A percentile compares a stretch with the other conserved stretches of the same genome.
These are phyloP conservation scores for Lasioglossum albipes DNA, from an alignment of 1,140 invertebrate genomes.

Conservation along the genomic window DNA sequence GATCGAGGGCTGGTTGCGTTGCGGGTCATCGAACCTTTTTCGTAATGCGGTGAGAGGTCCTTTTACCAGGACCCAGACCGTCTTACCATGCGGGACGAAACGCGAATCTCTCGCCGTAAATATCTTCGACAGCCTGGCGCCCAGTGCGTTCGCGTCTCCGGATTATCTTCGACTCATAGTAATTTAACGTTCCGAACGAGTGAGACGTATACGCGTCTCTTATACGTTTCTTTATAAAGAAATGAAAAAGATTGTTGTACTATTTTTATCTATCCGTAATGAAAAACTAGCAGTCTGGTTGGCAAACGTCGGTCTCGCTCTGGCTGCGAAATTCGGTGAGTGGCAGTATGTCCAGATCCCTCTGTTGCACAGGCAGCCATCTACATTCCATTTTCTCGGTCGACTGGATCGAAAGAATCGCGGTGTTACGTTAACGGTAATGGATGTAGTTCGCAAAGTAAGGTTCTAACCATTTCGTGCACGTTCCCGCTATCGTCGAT, in stretches of 20 bases:
- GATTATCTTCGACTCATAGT: no score
- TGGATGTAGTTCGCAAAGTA: not conserved
- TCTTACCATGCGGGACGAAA: slow-evolving; percentile 4
- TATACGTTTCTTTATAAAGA: no score
- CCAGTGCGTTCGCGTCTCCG: slow-evolving; percentile 1
- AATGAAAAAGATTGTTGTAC: no score
- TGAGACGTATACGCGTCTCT: no score
- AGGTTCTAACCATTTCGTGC: slow-evolving; percentile 50
- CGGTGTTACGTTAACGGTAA: not conserved
- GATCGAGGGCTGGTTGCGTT: slow-evolving; percentile 40
- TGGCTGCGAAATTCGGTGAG: slow-evolving; percentile 43
- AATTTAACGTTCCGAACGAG: no score
- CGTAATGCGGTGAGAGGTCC: slow-evolving; percentile 12
- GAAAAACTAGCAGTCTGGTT: not conserved
- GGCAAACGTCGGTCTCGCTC: not conserved
- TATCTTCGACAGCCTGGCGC: slow-evolving; percentile 12
- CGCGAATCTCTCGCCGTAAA: slow-evolving; percentile 43
- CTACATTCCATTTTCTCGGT: slow-evolving; percentile 36
- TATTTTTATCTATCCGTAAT: no score
- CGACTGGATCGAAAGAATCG: slow-evolving; percentile 40
- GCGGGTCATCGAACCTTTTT: slow-evolving; percentile 49
- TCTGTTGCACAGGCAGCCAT: slow-evolving; percentile 56
- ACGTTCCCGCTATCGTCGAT: slow-evolving; percentile 56
- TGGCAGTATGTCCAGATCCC: slow-evolving; percentile 56
- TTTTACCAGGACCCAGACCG: slow-evolving; percentile 31